A percentile compares a stretch with the other conserved stretches of the same genome.
phyloP scores from a whole-genome alignment of 2,113 vertebrate species.

The Baryphthengus martii region DNA sequence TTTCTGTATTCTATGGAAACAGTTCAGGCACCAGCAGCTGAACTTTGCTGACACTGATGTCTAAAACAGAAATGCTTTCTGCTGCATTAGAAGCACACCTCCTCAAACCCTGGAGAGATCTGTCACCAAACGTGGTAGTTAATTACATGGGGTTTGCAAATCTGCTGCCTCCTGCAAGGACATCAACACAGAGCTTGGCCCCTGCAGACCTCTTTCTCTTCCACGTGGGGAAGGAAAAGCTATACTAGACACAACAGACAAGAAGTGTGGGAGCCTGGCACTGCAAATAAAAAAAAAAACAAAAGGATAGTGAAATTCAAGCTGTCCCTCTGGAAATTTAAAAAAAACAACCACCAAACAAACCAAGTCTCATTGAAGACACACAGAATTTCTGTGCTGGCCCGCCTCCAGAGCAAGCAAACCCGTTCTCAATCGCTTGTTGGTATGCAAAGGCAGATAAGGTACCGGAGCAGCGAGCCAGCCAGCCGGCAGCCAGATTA shows the following conservation, averaged over 20 bases:
- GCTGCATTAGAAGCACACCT: background rate
- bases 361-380: background rate
- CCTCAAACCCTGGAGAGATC: background rate
- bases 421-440: background rate
- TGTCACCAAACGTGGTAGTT: background rate
- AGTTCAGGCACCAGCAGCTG: background rate
- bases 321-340: background rate
- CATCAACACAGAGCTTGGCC: background rate
- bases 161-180: fast-evolving
- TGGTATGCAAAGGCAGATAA: background rate
- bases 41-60: background rate
- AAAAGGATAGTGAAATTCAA: background rate
- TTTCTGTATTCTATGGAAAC: background rate
- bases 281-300: background rate
- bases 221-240: background rate
- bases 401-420: background rate
- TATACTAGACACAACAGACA: background rate
- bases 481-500: background rate
- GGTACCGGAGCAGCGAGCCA: fast-evolving
- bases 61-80: background rate
- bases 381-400: background rate
- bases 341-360: background rate
- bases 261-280: background rate
- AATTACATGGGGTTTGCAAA: background rate
- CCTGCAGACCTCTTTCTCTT: background rate